Conservation (phyloP, 2,113 vertebrate species). For the Lasiurus cinereus region DNA sequence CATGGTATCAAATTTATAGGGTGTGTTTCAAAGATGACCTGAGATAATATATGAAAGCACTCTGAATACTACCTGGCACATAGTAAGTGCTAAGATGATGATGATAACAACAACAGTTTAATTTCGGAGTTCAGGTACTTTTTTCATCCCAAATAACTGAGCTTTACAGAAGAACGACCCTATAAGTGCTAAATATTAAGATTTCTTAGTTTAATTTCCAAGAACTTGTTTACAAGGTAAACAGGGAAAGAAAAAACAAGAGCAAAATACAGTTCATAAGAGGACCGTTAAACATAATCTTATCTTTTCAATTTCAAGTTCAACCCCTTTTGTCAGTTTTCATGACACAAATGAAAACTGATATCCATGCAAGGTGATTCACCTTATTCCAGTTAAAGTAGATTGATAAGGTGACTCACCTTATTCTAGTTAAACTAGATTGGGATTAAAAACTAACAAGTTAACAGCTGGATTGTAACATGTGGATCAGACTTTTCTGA, state of each 20-base stretch:
- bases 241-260: conserved; percentile 43
- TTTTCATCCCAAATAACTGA: neutral
- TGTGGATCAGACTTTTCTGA: conserved; percentile 47
- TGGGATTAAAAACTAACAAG: conserved; percentile 57
- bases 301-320: conserved; percentile 18
- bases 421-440: conserved; percentile 56
- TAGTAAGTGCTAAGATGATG: neutral
- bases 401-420: conserved; percentile 15
- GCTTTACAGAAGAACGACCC: neutral
- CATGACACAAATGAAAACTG: conserved; percentile 44
- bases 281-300: neutral
- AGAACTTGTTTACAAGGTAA: conserved; percentile 42
- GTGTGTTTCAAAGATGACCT: neutral
- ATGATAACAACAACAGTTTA: neutral
- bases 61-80: neutral
- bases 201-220: conserved; percentile 25
- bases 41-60: neutral
- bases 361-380: neutral
- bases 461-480: conserved; percentile 59
- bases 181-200: neutral
- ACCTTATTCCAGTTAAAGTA: conserved; percentile 61
- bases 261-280: neutral
- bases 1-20: neutral
- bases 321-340: conserved; percentile 64
- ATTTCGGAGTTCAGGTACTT: neutral